A percentile compares a stretch with the other conserved stretches of the same genome.
phyloP scores from a whole-genome alignment of 2,888 invertebrate genomes.

The Diadegma fenestrale region DNA sequence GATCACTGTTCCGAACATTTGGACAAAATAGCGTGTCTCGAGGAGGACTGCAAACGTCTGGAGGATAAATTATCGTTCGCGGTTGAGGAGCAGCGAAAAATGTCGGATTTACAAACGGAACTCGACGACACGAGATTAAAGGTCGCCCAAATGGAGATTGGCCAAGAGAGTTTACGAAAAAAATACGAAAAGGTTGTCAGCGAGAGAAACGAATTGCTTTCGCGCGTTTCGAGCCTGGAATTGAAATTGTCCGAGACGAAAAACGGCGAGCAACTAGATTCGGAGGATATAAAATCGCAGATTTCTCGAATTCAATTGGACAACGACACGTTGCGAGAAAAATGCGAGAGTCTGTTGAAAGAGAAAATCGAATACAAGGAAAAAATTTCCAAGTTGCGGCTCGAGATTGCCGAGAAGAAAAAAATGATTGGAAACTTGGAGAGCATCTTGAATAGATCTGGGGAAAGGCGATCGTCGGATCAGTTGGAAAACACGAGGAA shows the following conservation, averaged over 20 bases:
- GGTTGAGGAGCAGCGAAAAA: conserved; percentile 77
- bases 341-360: conserved; percentile 74
- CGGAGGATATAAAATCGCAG: conserved; percentile 71
- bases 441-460: conserved; percentile 77
- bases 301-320: conserved; percentile 74
- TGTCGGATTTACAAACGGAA: conserved; percentile 77
- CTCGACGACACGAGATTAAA: conserved; percentile 79
- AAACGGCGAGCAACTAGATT: conserved; percentile 70
- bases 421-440: conserved; percentile 80
- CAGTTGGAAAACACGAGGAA: conserved; percentile 73
- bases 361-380: conserved; percentile 82
- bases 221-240: conserved; percentile 74
- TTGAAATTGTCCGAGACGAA: conserved; percentile 72
- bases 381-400: conserved; percentile 86
- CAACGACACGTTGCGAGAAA: conserved; percentile 76
- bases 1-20: conserved; percentile 81
- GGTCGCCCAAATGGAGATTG: conserved; percentile 81
- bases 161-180: conserved; percentile 78
- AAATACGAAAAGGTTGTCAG: conserved; percentile 76
- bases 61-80: conserved; percentile 79
- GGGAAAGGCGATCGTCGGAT: conserved; percentile 66
- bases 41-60: conserved; percentile 80
- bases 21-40: conserved; percentile 81
- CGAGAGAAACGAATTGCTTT: conserved; percentile 74
- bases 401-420: conserved; percentile 81